phyloP scores from a whole-genome alignment of 35 echinoderm and acorn worm genomes.

The Acanthaster planci region DNA sequence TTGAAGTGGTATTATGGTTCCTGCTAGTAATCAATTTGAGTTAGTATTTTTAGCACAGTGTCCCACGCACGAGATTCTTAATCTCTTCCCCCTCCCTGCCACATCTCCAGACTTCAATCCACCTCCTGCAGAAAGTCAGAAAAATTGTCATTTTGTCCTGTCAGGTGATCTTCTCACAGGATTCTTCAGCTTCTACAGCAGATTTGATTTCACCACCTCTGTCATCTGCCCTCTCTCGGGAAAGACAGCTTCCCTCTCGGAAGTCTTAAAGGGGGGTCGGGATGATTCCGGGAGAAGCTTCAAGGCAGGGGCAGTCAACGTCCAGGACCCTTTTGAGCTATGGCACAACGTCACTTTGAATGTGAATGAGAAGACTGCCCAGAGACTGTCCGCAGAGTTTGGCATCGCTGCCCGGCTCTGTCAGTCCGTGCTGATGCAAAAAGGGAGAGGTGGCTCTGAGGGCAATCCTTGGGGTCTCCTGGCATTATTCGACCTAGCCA shows the following conservation, averaged over 20 bases:
- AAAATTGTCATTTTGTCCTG: neutral
- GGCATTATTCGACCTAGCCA: neutral
- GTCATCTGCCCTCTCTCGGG: conserved; percentile 70
- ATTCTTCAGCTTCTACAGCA: conserved; percentile 86
- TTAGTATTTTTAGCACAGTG: too few species aligned
- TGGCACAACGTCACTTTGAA: conserved; percentile 88
- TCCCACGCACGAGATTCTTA: too few species aligned
- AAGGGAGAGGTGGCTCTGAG: neutral
- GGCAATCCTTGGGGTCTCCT: conserved; percentile 4
- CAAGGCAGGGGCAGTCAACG: conserved; percentile 65
- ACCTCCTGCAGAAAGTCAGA: too few species aligned
- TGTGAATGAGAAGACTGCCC: conserved; percentile 77
- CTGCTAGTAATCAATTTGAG: too few species aligned
- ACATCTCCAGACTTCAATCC: too few species aligned
- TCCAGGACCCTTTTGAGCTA: conserved; percentile 92
- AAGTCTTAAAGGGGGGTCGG: neutral
- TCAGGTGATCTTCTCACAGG: conserved; percentile 67
- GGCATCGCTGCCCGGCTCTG: conserved; percentile 34
- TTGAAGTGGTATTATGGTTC: too few species aligned
- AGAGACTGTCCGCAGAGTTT: conserved; percentile 44
- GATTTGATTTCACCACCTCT: conserved; percentile 65
- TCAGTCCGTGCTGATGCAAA: conserved; percentile 41
- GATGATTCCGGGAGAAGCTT: conserved; percentile 32
- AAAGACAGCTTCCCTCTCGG: conserved; percentile 32
- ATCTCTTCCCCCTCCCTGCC: too few species aligned